These are phyloP conservation scores for Propithecus deckenii DNA, from an alignment of 2,797 vertebrate genomes.

Conservation along the genomic window DNA sequence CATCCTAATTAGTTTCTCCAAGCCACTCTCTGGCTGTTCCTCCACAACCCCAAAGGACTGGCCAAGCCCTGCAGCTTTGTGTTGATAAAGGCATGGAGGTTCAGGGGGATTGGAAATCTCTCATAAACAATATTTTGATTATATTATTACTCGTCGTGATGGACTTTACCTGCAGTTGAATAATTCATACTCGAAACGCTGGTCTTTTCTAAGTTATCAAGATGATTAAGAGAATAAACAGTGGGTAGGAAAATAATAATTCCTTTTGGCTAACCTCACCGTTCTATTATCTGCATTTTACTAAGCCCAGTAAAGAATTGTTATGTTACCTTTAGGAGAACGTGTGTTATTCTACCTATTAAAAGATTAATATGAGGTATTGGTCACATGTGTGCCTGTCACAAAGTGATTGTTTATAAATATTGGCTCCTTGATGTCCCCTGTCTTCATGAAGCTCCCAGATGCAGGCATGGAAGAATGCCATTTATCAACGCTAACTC, in stretches of 20 bases:
- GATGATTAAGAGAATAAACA: not conserved
- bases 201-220: constrained; percentile 16
- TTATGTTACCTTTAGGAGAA: not conserved
- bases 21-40: not conserved
- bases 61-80: not conserved
- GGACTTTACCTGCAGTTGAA: constrained; percentile 4
- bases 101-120: not conserved
- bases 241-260: not conserved
- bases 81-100: not conserved
- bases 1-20: not conserved
- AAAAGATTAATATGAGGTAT: not conserved
- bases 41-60: not conserved
- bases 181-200: not conserved
- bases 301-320: not conserved
- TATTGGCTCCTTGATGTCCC: not conserved
- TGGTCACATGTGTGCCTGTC: not conserved
- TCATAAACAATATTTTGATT: constrained; percentile 18
- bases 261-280: not conserved
- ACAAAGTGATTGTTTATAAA: not conserved
- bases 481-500: not conserved
- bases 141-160: not conserved
- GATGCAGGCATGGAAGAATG: not conserved
- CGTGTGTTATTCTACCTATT: not conserved
- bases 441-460: not conserved
- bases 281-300: not conserved